Percentiles rank a stretch among this genome's conserved stretches.
These are phyloP conservation scores for Procambarus clarkii DNA, from an alignment of 1,140 invertebrate genomes.

Conservation along the genomic window DNA sequence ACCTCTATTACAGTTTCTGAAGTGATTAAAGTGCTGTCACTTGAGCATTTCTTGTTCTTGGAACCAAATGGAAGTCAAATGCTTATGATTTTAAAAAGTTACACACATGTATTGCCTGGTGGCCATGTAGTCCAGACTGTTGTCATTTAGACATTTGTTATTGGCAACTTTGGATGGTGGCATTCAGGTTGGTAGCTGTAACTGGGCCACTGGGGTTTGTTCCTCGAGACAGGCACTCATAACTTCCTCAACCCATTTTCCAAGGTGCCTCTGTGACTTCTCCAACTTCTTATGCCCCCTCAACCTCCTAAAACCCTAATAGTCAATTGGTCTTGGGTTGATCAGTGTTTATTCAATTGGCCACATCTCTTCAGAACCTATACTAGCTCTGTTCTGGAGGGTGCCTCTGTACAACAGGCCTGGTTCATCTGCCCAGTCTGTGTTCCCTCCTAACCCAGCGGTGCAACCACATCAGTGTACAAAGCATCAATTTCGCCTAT, in stretches of 20 bases:
- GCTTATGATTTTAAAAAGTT: neutral
- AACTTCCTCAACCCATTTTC: slow-evolving; percentile 8
- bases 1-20: neutral
- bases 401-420: slow-evolving; percentile 18
- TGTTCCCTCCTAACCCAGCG: slow-evolving; percentile 35
- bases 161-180: slow-evolving; percentile 14
- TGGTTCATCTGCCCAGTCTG: slow-evolving; percentile 24
- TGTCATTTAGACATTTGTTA: slow-evolving; percentile 18
- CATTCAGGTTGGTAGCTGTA: slow-evolving; percentile 1
- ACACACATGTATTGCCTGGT: neutral
- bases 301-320: slow-evolving; percentile 2
- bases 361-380: neutral
- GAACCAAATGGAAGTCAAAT: neutral
- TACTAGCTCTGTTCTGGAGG: slow-evolving; percentile 2
- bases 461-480: slow-evolving; percentile 45
- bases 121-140: slow-evolving; percentile 16
- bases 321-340: slow-evolving; percentile 10
- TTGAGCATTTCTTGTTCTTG: neutral
- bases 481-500: slow-evolving; percentile 41
- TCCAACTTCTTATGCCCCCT: neutral
- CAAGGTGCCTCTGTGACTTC: slow-evolving; percentile 28
- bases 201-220: neutral
- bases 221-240: neutral
- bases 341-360: slow-evolving; percentile 13
- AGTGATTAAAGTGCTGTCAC: slow-evolving; percentile 3